Evolutionary conservation across 1,140 invertebrate species (phyloP), one percentile per base, ranked within the genome.

Genomic region (Philotrypesis tridentata): DNA sequence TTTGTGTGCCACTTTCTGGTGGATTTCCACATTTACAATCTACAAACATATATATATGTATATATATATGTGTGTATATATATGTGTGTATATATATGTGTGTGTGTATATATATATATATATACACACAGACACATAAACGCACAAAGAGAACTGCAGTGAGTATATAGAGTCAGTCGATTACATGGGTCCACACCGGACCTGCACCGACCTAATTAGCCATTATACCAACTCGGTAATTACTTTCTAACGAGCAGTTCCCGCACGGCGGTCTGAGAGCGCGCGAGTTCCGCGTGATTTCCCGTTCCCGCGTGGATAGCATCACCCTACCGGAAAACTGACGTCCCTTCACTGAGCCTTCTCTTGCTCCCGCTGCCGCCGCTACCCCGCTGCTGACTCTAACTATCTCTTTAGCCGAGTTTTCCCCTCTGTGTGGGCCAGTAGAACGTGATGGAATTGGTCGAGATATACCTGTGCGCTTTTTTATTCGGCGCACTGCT

Each of bases 221-320:
- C 65, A 75, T 82, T 79, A 80, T 78, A 73, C 55, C 77, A 82
- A 85, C 48, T 84, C 80, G 79, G 80, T 85, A 84, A 85, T 85
- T 85, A 83, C 79, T 85, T 82, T 85, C 84, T 85, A 83, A 85
- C 79, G 81, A 82, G 74, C 65, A 33, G 65, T 82, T 72, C 37
- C 40, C 55, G 29, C 43, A 33, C 68, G 48, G 21, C 21, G 2
- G 48, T 17, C 21, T 55, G 48, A 5, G 48, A 55, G 48, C 0
- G 11, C n/a, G 31, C 7, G 37, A 70, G 9, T 81, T 81, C 73
- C 61, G 55, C 31, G 17, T 48, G 79, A 81, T 81, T 81, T 81
- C 65, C 65, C n/a, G 40, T 70, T 68, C 43, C 43, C 65, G 37
- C n/a, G 48, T 29, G 73, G 40, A 81, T 75, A 81, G 61, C 73